These are phyloP conservation scores for Pachyuromys duprasi DNA, from an alignment of 2,797 vertebrate species.

Conservation along the genomic window DNA sequence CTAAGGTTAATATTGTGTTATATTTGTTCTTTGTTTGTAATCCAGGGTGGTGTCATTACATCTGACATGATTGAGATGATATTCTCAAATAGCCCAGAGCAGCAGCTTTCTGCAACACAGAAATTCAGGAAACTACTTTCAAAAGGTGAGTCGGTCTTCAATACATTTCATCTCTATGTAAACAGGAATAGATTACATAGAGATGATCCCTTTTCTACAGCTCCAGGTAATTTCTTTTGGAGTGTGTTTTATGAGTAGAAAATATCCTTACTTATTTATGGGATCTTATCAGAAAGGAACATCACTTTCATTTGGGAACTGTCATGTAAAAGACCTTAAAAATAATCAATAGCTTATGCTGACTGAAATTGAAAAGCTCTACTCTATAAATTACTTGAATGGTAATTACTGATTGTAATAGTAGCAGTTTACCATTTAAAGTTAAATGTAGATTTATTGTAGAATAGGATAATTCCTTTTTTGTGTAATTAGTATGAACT, in stretches of 20 bases:
- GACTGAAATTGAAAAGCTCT: constrained; percentile 38
- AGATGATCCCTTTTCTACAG: not conserved
- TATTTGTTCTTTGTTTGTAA: constrained; percentile 65
- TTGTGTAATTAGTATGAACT: constrained; percentile 35
- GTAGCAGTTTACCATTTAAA: constrained; percentile 57
- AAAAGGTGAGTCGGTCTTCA: constrained; percentile 91
- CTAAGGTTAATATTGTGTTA: constrained; percentile 57
- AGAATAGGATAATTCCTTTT: not conserved
- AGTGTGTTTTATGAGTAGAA: not conserved
- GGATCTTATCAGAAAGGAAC: not conserved
- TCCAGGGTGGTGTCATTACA: constrained; percentile 95
- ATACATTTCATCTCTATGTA: constrained; percentile 39
- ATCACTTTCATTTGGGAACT: constrained; percentile 56
- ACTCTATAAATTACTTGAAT: constrained; percentile 52
- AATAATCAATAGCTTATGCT: constrained; percentile 28
- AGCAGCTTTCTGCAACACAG: constrained; percentile 98
- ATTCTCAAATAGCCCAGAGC: constrained; percentile 96
- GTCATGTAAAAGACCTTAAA: constrained; percentile 23
- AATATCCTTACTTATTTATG: constrained; percentile 35
- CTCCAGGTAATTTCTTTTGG: constrained; percentile 44
- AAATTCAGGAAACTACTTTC: constrained; percentile 98
- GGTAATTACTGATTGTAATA: constrained; percentile 64
- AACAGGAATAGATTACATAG: not conserved
- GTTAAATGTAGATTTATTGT: constrained; percentile 54
- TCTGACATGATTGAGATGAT: constrained; percentile 99